Conservation (phyloP, 2,888 invertebrate genomes). For the Gymnosoma rotundatum region DNA sequence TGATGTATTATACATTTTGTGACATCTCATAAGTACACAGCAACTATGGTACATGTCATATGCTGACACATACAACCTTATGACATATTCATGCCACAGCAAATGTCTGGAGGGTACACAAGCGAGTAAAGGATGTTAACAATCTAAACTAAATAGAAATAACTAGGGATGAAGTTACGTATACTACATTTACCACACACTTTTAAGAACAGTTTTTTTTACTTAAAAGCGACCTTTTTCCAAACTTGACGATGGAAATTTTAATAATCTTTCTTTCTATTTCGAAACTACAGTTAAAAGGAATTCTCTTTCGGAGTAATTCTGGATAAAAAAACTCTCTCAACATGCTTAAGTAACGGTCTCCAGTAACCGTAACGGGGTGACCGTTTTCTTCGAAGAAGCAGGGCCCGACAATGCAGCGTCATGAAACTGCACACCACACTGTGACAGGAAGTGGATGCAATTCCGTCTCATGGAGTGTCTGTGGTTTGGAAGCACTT, state of each 20-base stretch:
- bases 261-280: neutral
- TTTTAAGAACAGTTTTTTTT: neutral
- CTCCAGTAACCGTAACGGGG: too few relatives aligned
- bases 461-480: too few relatives aligned
- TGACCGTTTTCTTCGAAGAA: too few relatives aligned
- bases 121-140: neutral
- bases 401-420: too few relatives aligned
- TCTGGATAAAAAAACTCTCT: too few relatives aligned
- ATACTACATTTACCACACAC: neutral
- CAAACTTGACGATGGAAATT: neutral
- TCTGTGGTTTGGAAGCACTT: too few relatives aligned
- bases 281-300: too few relatives aligned
- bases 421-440: too few relatives aligned
- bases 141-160: neutral
- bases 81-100: neutral
- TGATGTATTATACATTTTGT: slow-evolving; percentile 41
- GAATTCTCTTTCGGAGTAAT: too few relatives aligned
- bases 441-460: too few relatives aligned
- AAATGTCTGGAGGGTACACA: slow-evolving; percentile 44
- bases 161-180: neutral
- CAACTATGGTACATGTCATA: slow-evolving; percentile 33
- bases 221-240: neutral
- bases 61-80: slow-evolving; percentile 25
- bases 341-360: too few relatives aligned
- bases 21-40: slow-evolving; percentile 29